Evolutionary conservation across 2,888 invertebrate genomes (phyloP).

Genomic region (Drosophila nigricruria): DNA sequence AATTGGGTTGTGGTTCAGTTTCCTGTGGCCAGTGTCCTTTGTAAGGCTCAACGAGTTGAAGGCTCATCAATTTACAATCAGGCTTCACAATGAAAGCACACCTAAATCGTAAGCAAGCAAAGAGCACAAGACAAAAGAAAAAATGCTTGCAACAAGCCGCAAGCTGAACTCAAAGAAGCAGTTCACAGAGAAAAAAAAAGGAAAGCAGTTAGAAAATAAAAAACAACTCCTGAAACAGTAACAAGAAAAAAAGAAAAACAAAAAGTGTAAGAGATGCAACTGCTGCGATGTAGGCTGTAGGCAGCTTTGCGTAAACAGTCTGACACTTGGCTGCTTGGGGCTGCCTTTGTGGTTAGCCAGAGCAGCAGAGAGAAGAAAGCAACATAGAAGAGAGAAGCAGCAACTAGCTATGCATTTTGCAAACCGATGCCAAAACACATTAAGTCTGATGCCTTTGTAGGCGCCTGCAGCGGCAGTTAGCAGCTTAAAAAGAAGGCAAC

Average conservation of each 20-base stretch:
- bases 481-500: constrained; percentile 68
- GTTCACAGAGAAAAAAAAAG: background rate
- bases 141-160: constrained; percentile 25
- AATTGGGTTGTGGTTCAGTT: background rate
- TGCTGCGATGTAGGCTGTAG: constrained; percentile 36
- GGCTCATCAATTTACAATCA: constrained; percentile 19
- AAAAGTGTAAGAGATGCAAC: constrained; percentile 11
- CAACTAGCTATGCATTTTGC: constrained; percentile 35
- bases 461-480: constrained; percentile 57
- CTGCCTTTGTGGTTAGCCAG: constrained; percentile 58
- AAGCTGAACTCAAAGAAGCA: constrained; percentile 11
- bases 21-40: background rate
- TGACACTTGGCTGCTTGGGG: constrained; percentile 63
- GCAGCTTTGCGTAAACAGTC: constrained; percentile 57
- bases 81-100: background rate
- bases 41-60: background rate
- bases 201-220: background rate
- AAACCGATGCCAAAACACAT: constrained; percentile 69
- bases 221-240: background rate
- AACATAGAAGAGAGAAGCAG: background rate
- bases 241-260: constrained; percentile 1
- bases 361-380: constrained; percentile 18
- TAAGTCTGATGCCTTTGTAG: constrained; percentile 65
- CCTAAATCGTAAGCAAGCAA: constrained; percentile 24
- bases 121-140: constrained; percentile 11